Percentiles rank a stretch among this genome's conserved stretches.
Conservation (phyloP, 2,113 vertebrate species). For the Actinemys pallida region DNA sequence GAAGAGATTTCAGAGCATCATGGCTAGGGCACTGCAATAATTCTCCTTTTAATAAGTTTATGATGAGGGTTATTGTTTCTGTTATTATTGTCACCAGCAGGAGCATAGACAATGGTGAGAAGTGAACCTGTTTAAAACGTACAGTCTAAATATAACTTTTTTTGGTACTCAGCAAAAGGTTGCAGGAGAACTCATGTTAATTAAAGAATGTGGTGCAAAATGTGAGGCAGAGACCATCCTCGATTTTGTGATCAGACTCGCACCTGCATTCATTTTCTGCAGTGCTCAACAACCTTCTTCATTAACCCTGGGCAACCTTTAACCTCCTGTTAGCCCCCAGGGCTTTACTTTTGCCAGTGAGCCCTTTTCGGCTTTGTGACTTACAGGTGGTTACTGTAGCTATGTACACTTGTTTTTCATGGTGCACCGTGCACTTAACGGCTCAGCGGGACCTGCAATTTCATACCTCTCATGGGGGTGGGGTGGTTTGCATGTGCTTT, state of each 20-base stretch:
- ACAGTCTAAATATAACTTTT: rapidly evolving
- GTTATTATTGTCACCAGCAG: rapidly evolving
- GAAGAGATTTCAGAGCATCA: neutral
- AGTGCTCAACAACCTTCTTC: constrained; percentile 34
- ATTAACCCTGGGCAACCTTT: constrained; percentile 67
- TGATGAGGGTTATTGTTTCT: neutral
- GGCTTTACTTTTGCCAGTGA: constrained; percentile 24
- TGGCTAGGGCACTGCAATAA: neutral
- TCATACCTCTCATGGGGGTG: constrained; percentile 77
- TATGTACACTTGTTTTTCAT: constrained; percentile 90
- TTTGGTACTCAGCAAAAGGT: too few relatives aligned
- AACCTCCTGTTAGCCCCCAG: constrained; percentile 37
- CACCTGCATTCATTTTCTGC: constrained; percentile 69
- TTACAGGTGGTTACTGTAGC: constrained; percentile 87
- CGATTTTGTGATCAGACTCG: constrained; percentile 45
- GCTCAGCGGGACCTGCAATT: constrained; percentile 83
- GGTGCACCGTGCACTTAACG: constrained; percentile 88
- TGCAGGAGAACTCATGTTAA: neutral
- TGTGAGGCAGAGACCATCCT: neutral
- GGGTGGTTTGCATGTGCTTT: constrained; percentile 71
- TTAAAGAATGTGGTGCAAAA: neutral
- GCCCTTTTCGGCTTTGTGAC: constrained; percentile 67
- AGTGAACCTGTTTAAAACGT: neutral
- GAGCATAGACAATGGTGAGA: rapidly evolving
- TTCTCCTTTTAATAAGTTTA: constrained; percentile 36